Percentiles rank a stretch among this genome's conserved stretches.
These are phyloP conservation scores for Anabacerthia variegaticeps DNA, from an alignment of 2,797 vertebrate genomes.

Conservation along the genomic window DNA sequence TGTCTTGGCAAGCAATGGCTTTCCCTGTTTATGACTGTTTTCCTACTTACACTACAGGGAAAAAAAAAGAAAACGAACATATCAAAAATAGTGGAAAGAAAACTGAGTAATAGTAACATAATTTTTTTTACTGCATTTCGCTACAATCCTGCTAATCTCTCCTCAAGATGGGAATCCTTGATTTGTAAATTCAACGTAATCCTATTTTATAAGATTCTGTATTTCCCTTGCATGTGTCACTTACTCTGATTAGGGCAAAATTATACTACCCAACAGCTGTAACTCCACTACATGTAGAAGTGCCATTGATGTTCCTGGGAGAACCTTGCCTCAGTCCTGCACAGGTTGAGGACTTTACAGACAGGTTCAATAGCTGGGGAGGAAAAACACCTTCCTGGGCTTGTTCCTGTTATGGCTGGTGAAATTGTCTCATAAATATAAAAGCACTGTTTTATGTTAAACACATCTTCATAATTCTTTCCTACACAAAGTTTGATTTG, in stretches of 20 bases:
- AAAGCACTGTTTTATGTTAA: background rate
- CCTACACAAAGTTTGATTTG: background rate
- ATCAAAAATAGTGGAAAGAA: background rate
- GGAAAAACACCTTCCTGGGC: background rate
- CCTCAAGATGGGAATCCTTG: background rate
- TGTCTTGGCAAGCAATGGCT: background rate
- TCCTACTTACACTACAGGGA: background rate
- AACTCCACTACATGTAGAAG: background rate
- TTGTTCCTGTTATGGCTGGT: background rate
- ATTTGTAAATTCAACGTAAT: background rate
- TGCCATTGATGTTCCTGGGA: background rate
- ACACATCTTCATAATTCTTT: background rate
- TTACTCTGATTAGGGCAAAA: background rate
- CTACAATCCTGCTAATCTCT: background rate
- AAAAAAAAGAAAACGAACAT: rapidly evolving
- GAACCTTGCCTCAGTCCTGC: background rate
- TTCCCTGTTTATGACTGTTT: background rate
- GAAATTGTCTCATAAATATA: background rate
- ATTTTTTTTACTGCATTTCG: background rate
- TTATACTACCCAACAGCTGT: background rate
- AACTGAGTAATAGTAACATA: background rate
- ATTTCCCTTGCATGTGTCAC: background rate
- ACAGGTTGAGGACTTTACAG: background rate
- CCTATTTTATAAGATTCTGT: background rate
- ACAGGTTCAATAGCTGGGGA: background rate